These are phyloP conservation scores for Pimephales promelas DNA, from an alignment of 2,113 vertebrate species.

Conservation along the genomic window DNA sequence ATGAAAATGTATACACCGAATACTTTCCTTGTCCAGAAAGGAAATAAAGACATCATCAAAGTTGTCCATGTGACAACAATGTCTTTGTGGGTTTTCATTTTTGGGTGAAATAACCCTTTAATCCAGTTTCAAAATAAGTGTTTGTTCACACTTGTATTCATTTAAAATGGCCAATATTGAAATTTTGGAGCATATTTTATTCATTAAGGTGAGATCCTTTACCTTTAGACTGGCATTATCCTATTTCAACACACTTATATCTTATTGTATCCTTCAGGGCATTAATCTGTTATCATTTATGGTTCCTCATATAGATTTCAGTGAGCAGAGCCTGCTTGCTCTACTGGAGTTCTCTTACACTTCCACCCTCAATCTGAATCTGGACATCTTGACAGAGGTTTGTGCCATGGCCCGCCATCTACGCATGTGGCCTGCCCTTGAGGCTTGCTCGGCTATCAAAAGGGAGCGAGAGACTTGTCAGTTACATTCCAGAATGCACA, in stretches of 20 bases:
- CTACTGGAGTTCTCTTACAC: slow-evolving; percentile 83
- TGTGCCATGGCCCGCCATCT: slow-evolving; percentile 80
- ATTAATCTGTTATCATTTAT: not conserved
- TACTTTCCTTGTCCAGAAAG: too few relatives aligned
- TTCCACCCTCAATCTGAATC: slow-evolving; percentile 75
- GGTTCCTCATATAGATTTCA: slow-evolving; percentile 70
- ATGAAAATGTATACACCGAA: too few relatives aligned
- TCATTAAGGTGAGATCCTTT: not conserved
- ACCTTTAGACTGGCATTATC: not conserved
- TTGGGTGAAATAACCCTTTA: too few relatives aligned
- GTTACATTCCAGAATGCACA: slow-evolving; percentile 39
- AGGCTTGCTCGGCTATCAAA: slow-evolving; percentile 77
- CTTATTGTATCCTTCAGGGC: not conserved
- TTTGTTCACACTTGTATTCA: not conserved
- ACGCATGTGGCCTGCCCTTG: slow-evolving; percentile 81
- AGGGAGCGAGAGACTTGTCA: slow-evolving; percentile 67
- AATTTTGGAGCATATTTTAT: not conserved
- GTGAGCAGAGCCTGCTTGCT: slow-evolving; percentile 76
- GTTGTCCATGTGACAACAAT: too few relatives aligned
- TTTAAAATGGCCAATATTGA: not conserved
- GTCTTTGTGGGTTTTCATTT: too few relatives aligned
- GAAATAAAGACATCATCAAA: too few relatives aligned
- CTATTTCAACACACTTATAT: not conserved
- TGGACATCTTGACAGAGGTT: slow-evolving; percentile 75
- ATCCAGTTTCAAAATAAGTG: not conserved